A percentile compares a stretch with the other conserved stretches of the same genome.
These are phyloP conservation scores for Helicolenus hilgendorfi DNA, from an alignment of 2,797 vertebrate genomes.

Conservation along the genomic window DNA sequence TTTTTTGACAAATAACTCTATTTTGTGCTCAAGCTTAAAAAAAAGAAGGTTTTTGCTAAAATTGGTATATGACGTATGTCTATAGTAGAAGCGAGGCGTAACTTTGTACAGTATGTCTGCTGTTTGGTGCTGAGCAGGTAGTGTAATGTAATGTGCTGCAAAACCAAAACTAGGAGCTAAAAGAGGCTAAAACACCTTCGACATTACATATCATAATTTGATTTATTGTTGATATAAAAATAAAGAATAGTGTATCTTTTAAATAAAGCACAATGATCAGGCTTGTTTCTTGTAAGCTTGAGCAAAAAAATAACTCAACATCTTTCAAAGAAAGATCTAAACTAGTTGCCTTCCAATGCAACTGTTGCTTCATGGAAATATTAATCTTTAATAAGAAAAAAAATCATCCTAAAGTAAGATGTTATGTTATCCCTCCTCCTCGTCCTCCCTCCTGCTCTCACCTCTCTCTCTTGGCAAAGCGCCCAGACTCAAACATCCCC, in stretches of 20 bases:
- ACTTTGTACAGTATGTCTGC: no score
- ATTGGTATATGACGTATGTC: no score
- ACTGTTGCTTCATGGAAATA: not conserved
- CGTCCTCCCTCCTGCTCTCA: not conserved
- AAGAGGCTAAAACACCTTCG: not conserved
- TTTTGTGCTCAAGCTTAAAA: no score
- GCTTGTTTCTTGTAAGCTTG: not conserved
- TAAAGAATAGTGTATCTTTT: not conserved
- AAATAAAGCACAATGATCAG: not conserved
- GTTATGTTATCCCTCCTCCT: conserved; percentile 4
- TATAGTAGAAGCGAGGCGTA: no score
- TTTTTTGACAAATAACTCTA: no score
- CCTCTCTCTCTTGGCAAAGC: conserved; percentile 81
- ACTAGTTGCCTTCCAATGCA: not conserved
- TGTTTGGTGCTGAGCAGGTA: no score
- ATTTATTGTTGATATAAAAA: not conserved
- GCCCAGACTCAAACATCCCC: conserved; percentile 89
- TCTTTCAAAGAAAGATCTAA: not conserved
- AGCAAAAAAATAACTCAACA: no score
- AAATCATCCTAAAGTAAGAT: not conserved
- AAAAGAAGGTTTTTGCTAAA: no score
- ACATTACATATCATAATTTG: not conserved
- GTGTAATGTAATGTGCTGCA: no score
- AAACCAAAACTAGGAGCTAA: no score
- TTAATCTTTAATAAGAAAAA: not conserved